These are phyloP conservation scores for Drosophila ananassae DNA, from an alignment of 1,140 invertebrate species.

Conservation along the genomic window DNA sequence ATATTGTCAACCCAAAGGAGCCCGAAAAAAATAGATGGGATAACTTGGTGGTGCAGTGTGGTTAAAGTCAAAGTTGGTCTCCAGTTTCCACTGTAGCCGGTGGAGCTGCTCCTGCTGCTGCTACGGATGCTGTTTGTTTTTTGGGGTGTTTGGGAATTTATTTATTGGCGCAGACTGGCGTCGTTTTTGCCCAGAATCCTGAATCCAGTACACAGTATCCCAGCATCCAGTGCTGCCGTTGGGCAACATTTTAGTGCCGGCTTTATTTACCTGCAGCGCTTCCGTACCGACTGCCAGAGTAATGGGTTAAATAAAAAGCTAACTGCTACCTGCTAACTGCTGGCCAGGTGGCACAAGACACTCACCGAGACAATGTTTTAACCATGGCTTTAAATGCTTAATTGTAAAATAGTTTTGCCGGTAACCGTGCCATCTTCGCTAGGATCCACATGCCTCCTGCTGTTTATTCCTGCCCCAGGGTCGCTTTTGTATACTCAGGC, in stretches of 20 bases:
- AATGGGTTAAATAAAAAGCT: conserved; percentile 64
- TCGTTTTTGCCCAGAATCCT: conserved; percentile 25
- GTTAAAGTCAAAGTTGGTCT: conserved; percentile 49
- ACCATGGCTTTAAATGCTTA: conserved; percentile 60
- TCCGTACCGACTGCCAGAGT: conserved; percentile 24
- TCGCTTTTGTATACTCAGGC: not conserved
- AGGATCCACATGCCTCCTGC: conserved; percentile 1
- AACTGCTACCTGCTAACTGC: conserved; percentile 40
- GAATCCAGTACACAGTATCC: conserved; percentile 1
- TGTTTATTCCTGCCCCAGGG: conserved; percentile 25
- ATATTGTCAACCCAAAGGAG: conserved; percentile 46
- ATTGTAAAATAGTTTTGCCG: conserved; percentile 58
- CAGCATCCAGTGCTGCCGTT: conserved; percentile 29
- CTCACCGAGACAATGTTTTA: conserved; percentile 50
- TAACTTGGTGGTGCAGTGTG: conserved; percentile 44
- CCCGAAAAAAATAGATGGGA: conserved; percentile 44
- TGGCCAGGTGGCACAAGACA: conserved; percentile 20
- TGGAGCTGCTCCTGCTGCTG: conserved; percentile 12
- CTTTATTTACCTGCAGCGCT: conserved; percentile 48
- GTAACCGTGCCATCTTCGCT: conserved; percentile 18
- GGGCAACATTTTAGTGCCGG: conserved; percentile 57
- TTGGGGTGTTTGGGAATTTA: conserved; percentile 59
- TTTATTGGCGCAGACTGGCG: conserved; percentile 57
- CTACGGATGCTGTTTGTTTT: conserved; percentile 41
- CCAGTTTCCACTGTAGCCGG: conserved; percentile 19